phyloP scores from a whole-genome alignment of 1,140 invertebrate genomes.

The Leguminivora glycinivorella region DNA sequence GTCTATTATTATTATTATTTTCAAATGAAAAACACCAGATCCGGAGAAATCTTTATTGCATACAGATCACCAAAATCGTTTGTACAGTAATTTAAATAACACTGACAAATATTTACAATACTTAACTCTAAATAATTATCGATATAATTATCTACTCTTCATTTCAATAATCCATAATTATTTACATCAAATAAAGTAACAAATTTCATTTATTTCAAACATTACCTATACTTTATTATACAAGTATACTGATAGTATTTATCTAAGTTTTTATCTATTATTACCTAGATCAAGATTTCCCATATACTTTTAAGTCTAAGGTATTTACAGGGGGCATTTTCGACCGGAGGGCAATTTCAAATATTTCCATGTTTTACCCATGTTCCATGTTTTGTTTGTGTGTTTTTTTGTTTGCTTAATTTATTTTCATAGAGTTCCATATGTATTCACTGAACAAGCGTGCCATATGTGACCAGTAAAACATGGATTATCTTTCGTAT shows the following conservation, averaged over 20 bases:
- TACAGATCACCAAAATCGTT: constrained; percentile 75
- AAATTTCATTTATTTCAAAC: constrained; percentile 38
- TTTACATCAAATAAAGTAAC: constrained; percentile 61
- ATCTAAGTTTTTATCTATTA: constrained; percentile 27
- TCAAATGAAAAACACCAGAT: constrained; percentile 29
- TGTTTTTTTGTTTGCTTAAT: too few species aligned
- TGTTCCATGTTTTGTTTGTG: too few species aligned
- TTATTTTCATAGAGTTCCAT: too few species aligned
- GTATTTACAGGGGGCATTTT: too few species aligned
- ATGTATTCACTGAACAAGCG: too few species aligned
- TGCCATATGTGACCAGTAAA: too few species aligned
- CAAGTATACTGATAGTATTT: constrained; percentile 59
- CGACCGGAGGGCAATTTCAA: too few species aligned
- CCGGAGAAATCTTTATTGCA: constrained; percentile 69
- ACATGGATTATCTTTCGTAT: too few species aligned
- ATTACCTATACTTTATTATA: constrained; percentile 37
- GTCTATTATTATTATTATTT: too few species aligned
- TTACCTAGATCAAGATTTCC: constrained; percentile 33
- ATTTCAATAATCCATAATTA: constrained; percentile 57
- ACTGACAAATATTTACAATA: constrained; percentile 70
- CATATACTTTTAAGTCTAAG: constrained; percentile 35
- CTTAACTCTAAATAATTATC: constrained; percentile 34
- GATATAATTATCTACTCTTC: constrained; percentile 42
- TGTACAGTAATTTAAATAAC: constrained; percentile 74
- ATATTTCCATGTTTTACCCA: too few species aligned